Evolutionary conservation across 2,797 vertebrate genomes (phyloP).

Genomic region (Ceryle rudis): DNA sequence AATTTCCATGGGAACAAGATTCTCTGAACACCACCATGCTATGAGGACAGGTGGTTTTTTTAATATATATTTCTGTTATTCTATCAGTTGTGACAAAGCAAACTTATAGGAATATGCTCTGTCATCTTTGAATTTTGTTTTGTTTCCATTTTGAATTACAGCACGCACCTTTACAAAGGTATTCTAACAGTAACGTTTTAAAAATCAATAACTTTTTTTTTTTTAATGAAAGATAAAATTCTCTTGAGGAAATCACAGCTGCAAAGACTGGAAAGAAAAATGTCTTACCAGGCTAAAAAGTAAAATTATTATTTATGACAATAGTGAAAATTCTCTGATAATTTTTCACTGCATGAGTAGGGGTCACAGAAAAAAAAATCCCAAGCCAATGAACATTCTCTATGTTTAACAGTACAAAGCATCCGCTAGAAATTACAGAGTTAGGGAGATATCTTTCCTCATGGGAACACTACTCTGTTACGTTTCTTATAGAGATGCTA

Average conservation of each 20-base stretch:
- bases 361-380: not conserved
- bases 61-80: not conserved
- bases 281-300: not conserved
- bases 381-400: not conserved
- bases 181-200: not conserved
- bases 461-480: not conserved
- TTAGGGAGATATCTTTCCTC: not conserved
- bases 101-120: not conserved
- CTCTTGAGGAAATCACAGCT: not conserved
- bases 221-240: not conserved
- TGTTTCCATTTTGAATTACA: not conserved
- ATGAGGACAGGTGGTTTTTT: not conserved
- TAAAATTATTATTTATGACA: not conserved
- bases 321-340: not conserved
- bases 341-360: not conserved
- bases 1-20: slow-evolving; percentile 5
- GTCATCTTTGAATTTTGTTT: not conserved
- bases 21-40: not conserved
- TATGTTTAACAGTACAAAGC: not conserved
- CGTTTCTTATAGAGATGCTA: not conserved
- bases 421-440: not conserved
- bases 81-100: not conserved
- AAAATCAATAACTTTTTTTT: not conserved
- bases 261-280: not conserved
- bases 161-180: not conserved